Evolutionary conservation across 2,113 vertebrate species (phyloP).

Genomic region (Pardalotus punctatus): DNA sequence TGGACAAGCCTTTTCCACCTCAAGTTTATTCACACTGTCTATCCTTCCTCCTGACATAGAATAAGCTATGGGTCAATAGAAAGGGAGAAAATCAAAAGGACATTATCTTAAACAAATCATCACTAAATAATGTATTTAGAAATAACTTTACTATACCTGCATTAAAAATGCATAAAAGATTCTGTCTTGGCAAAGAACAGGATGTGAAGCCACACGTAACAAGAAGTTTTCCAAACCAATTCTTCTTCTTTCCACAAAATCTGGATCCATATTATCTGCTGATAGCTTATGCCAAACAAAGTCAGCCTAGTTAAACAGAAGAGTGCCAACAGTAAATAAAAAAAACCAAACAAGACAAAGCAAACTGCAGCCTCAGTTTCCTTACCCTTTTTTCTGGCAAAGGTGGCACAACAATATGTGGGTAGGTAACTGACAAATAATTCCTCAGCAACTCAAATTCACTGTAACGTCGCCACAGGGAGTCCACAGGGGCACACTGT

Average conservation of each 20-base stretch:
- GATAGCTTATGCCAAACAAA: slow-evolving; percentile 98
- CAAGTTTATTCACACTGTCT: not conserved
- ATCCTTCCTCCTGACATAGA: not conserved
- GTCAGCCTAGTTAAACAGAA: slow-evolving; percentile 83
- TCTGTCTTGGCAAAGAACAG: slow-evolving; percentile 86
- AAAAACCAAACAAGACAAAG: not conserved
- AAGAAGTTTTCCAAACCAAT: slow-evolving; percentile 96
- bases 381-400: slow-evolving; percentile 96
- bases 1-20: not conserved
- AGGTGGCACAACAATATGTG: slow-evolving; percentile 88
- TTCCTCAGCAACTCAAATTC: slow-evolving; percentile 93
- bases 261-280: slow-evolving; percentile 97
- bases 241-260: slow-evolving; percentile 93
- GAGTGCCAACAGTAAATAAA: not conserved
- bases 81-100: not conserved
- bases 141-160: slow-evolving; percentile 75
- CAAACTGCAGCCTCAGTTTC: not conserved
- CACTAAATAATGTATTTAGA: not conserved
- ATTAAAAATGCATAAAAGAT: slow-evolving; percentile 91
- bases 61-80: not conserved
- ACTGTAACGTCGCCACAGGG: slow-evolving; percentile 94
- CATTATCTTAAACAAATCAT: not conserved
- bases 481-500: slow-evolving; percentile 83
- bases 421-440: slow-evolving; percentile 86
- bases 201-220: slow-evolving; percentile 90